Percentiles rank a stretch among this genome's conserved stretches.
These are phyloP conservation scores for Astreopora myriophthalma DNA, from an alignment of 64 coral and sea anemone genomes.

Conservation along the genomic window DNA sequence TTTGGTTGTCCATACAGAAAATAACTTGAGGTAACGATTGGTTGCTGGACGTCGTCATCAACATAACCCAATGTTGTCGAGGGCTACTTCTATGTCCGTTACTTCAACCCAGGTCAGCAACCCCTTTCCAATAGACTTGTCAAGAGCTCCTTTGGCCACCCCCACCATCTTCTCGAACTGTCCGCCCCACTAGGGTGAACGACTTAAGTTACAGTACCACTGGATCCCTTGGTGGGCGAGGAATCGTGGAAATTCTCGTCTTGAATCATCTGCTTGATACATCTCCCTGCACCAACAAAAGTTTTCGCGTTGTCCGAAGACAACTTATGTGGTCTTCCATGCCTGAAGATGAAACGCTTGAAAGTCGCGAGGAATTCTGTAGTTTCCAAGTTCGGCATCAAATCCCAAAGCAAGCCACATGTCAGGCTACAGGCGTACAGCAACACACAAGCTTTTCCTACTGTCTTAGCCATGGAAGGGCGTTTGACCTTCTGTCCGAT, in stretches of 20 bases:
- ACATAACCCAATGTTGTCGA: not conserved
- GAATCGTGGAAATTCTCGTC: constrained; percentile 10
- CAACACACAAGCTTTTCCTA: constrained; percentile 23
- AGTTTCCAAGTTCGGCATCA: constrained; percentile 29
- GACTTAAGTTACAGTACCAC: not conserved
- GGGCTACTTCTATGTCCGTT: not conserved
- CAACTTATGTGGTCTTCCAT: not conserved
- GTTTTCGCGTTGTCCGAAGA: not conserved
- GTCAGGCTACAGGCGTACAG: constrained; percentile 69
- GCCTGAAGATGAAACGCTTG: not conserved
- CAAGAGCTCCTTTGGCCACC: constrained; percentile 4
- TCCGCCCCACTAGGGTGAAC: constrained; percentile 31
- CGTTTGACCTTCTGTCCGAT: constrained; percentile 12
- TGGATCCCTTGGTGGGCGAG: not conserved
- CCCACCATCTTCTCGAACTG: not conserved
- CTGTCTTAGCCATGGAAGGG: constrained; percentile 2
- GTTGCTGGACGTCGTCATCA: not conserved
- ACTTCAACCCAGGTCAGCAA: not conserved
- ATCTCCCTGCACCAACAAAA: not conserved
- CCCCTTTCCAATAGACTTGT: not conserved
- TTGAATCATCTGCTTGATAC: not conserved
- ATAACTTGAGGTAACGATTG: not conserved
- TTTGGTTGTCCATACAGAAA: not conserved
- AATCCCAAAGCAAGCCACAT: constrained; percentile 24
- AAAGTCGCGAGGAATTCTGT: constrained; percentile 57